Conservation (phyloP, 2,888 invertebrate species). For the Oxyscelio sp. region DNA sequence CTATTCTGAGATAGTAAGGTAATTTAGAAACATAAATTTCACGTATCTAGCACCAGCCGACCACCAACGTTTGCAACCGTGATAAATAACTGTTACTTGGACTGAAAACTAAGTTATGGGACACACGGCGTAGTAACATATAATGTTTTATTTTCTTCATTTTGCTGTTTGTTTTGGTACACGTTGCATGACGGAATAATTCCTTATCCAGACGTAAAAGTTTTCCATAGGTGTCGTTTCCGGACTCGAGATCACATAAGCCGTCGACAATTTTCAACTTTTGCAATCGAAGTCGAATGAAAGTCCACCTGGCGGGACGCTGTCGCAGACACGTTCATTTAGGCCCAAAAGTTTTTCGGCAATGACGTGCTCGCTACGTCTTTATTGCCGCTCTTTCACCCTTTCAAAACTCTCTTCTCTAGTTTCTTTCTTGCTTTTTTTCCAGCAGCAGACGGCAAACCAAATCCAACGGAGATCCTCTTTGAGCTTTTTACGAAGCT, state of each 20-base stretch:
- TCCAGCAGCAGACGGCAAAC: constrained; percentile 41
- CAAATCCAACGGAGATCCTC: constrained; percentile 55
- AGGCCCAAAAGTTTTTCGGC: constrained; percentile 76
- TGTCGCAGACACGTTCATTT: constrained; percentile 22
- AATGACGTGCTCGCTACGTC: constrained; percentile 60
- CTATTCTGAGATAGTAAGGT: constrained; percentile 11
- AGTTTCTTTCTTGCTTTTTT: no score
- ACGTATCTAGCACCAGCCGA: neutral
- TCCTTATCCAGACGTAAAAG: neutral
- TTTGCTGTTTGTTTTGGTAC: no score
- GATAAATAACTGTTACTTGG: no score
- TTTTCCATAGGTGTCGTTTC: constrained; percentile 6
- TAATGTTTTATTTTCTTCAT: no score
- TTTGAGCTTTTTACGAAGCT: constrained; percentile 64
- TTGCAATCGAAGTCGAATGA: constrained; percentile 84
- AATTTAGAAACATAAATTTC: neutral
- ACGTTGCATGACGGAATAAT: no score
- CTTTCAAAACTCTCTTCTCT: constrained; percentile 52
- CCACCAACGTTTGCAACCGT: no score
- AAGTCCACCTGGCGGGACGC: constrained; percentile 41
- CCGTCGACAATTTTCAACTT: constrained; percentile 84
- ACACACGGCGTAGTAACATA: no score
- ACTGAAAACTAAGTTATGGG: no score
- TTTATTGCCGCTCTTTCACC: constrained; percentile 59
- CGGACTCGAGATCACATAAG: constrained; percentile 75